These are phyloP conservation scores for Stomatorhinus ivindoensis DNA, from an alignment of 2,113 vertebrate genomes.

Conservation along the genomic window DNA sequence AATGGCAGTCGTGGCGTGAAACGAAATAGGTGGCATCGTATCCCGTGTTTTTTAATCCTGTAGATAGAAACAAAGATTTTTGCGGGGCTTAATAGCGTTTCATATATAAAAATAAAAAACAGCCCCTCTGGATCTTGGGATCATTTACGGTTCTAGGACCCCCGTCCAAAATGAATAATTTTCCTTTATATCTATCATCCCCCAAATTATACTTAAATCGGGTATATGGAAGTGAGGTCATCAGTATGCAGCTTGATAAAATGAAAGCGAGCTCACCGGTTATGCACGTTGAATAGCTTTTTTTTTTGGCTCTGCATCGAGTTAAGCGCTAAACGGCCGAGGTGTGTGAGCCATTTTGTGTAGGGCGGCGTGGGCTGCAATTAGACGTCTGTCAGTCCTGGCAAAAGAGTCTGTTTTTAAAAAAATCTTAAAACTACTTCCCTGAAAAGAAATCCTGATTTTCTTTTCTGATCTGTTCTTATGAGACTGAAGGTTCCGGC, in stretches of 20 bases:
- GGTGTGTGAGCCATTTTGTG: slow-evolving; percentile 11
- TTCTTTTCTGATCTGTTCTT: neutral
- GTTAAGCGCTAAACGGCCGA: neutral
- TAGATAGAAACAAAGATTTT: neutral
- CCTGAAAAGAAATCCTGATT: neutral
- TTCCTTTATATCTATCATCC: neutral
- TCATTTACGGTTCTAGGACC: neutral
- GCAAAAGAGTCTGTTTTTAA: neutral
- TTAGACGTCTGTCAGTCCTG: neutral
- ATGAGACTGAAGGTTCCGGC: neutral
- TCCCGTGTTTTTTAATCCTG: neutral
- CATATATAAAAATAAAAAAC: neutral
- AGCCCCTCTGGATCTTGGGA: neutral
- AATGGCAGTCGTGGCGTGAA: neutral
- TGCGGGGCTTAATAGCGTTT: neutral
- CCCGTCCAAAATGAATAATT: neutral
- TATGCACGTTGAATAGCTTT: neutral
- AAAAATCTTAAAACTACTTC: neutral
- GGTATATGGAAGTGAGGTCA: neutral
- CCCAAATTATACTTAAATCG: neutral
- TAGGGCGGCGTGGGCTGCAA: neutral
- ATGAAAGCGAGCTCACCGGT: neutral
- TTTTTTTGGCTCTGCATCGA: neutral
- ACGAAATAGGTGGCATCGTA: neutral
- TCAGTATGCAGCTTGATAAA: neutral